Conservation (phyloP, 2,797 vertebrate genomes). For the Cossypha heuglini region DNA sequence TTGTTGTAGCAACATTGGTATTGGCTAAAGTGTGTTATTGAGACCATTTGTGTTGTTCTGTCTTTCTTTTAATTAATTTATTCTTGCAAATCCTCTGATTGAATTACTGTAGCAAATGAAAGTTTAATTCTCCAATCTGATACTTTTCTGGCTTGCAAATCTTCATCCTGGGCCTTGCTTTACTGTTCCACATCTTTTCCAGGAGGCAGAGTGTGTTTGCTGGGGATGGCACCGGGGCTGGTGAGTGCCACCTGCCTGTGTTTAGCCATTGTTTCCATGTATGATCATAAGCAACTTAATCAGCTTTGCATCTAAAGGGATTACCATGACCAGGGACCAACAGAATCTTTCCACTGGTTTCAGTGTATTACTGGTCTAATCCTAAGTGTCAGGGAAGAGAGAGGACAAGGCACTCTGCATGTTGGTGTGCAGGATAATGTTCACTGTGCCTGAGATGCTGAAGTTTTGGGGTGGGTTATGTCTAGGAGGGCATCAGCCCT, state of each 20-base stretch:
- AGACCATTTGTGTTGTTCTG: background rate
- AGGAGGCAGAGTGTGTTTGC: background rate
- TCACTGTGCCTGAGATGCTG: background rate
- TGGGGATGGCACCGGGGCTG: background rate
- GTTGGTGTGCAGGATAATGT: fast-evolving
- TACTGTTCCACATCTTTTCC: background rate
- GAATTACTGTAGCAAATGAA: background rate
- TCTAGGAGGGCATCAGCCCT: background rate
- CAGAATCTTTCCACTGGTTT: background rate
- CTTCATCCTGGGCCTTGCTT: background rate
- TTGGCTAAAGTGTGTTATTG: background rate
- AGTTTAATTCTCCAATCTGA: slow-evolving; percentile 16
- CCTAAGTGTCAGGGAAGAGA: background rate
- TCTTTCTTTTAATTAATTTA: slow-evolving; percentile 18
- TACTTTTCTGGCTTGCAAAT: background rate
- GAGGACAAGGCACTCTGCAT: background rate
- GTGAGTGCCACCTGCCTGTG: background rate
- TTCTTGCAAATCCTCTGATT: slow-evolving; percentile 24
- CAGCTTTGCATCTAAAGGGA: slow-evolving; percentile 17
- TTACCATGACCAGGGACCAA: background rate
- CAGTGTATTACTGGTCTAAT: background rate
- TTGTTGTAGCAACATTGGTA: background rate
- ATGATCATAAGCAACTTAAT: background rate
- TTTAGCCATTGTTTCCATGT: background rate
- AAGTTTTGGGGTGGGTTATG: background rate